Evolutionary conservation across 2,888 invertebrate genomes (phyloP).

Genomic region (Pinctada fucata): DNA sequence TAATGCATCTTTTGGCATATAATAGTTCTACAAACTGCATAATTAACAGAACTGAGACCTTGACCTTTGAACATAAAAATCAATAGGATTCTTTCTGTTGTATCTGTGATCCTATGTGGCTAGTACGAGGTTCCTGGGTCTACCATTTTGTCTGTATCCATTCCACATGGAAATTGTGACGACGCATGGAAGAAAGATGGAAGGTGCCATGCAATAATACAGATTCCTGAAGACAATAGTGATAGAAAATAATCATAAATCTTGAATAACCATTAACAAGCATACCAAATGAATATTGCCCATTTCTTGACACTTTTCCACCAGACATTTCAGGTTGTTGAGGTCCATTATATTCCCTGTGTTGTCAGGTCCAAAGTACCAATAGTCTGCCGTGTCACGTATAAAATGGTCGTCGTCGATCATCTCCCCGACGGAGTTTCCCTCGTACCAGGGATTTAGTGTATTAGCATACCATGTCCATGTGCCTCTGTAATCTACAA

Average conservation of each 20-base stretch:
- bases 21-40: too few relatives aligned
- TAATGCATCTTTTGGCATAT: too few relatives aligned
- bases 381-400: slow-evolving; percentile 85
- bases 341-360: slow-evolving; percentile 89
- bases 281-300: slow-evolving; percentile 65
- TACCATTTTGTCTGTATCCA: too few relatives aligned
- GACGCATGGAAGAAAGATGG: too few relatives aligned
- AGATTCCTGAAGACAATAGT: too few relatives aligned
- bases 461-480: slow-evolving; percentile 93
- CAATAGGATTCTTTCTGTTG: too few relatives aligned
- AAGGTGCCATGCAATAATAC: too few relatives aligned
- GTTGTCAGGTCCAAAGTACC: slow-evolving; percentile 91
- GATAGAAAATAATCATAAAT: not conserved
- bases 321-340: slow-evolving; percentile 83
- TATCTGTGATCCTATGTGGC: too few relatives aligned
- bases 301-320: slow-evolving; percentile 32
- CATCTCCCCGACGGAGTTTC: slow-evolving; percentile 85
- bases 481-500: slow-evolving; percentile 75
- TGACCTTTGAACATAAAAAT: too few relatives aligned
- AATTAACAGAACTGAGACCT: too few relatives aligned
- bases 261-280: not conserved
- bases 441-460: slow-evolving; percentile 94
- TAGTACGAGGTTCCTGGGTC: too few relatives aligned
- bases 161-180: too few relatives aligned
- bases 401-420: slow-evolving; percentile 90